Conservation (phyloP, 2,888 invertebrate species). For the Polylopha cassiicola region DNA sequence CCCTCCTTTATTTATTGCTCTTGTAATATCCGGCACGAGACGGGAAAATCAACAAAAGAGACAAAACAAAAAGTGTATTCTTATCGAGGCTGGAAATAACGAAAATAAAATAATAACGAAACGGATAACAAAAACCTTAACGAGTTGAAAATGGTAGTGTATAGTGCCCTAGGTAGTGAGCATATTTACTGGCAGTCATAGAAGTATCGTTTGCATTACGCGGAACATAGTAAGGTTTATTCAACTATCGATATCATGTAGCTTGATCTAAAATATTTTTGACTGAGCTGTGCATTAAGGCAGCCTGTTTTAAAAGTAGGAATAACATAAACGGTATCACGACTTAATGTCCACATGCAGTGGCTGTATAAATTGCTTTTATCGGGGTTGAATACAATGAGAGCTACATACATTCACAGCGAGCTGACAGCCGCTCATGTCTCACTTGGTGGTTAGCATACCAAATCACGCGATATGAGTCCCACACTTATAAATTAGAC, state of each 20-base stretch:
- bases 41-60: too few relatives aligned
- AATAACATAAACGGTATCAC: constrained; percentile 25
- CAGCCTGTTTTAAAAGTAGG: constrained; percentile 17
- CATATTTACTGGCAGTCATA: too few relatives aligned
- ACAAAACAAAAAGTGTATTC: too few relatives aligned
- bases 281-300: too few relatives aligned
- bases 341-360: constrained; percentile 30
- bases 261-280: constrained; percentile 11
- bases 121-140: too few relatives aligned
- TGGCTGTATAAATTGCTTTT: constrained; percentile 36
- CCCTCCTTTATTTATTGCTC: constrained; percentile 13
- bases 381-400: constrained; percentile 42
- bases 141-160: too few relatives aligned
- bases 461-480: constrained; percentile 55
- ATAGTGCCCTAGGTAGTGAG: too few relatives aligned
- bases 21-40: constrained; percentile 14
- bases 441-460: constrained; percentile 50
- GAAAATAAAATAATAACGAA: too few relatives aligned
- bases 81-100: too few relatives aligned
- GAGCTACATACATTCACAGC: constrained; percentile 41
- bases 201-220: too few relatives aligned
- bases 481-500: constrained; percentile 40
- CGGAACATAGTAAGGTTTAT: too few relatives aligned
- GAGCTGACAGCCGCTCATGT: constrained; percentile 46
- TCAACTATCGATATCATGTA: constrained; percentile 6